Evolutionary conservation across 92 coral and sea anemone genomes (phyloP), one percentile per base, ranked within the genome.

Genomic region (Siderastrea radians): DNA sequence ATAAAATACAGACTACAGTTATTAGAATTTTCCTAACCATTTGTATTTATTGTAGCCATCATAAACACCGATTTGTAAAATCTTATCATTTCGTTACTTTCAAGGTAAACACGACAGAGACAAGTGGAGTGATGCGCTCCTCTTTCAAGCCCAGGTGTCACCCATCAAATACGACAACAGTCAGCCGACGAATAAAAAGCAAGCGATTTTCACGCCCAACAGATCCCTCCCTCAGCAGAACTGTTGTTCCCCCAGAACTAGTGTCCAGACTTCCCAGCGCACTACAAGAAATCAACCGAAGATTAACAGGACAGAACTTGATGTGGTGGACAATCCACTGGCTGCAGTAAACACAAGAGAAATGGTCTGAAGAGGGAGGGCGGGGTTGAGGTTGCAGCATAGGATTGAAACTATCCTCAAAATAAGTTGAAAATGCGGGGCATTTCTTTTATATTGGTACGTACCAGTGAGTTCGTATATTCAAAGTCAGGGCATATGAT

Each of bases 161-260:
- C 65, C 14, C 66, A 44, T 5, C 63, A 43, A 19, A 19, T 17
- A 26, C 65, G 6, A 58, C 14, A 54, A 4, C 64, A 58, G 54
- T 44, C 10, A 55, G 15, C 50, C 80, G 80, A 38, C 49, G 65
- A 26, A 78, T 47, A 1, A 78, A 78, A 61, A 48, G 68, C 57
- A 78, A 75, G 49, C 8, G 4, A 26, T 26, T 26, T 26, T 26
- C 38, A 26, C 38, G 38, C 38, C 38, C 38, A 26, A 26, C 38
- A 26, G 13, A 45, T 49, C 7, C 68, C 1, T 13, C 49, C 45
- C 51, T 2, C 46, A 57, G 51, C 43, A 59, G 61, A 46, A 51
- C 72, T 49, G 84, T 50, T 46, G 84, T 79, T n/a, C 84, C 84
- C 4, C 72, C 73, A 64, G 84, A 65, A 79, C 84, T 79, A 17